Evolutionary conservation across 2,888 invertebrate species (phyloP).

Genomic region (Mimas tiliae): DNA sequence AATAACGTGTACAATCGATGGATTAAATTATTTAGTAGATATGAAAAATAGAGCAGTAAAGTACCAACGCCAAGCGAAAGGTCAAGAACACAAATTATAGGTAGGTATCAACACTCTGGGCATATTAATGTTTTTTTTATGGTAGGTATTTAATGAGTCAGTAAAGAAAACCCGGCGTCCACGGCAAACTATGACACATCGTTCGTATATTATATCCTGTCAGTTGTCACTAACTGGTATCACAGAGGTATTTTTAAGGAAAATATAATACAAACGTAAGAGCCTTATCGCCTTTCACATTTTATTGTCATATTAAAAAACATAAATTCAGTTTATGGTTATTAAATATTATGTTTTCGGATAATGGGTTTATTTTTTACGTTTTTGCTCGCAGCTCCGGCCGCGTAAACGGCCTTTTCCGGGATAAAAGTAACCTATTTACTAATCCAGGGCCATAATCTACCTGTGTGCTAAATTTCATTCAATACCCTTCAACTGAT

Average conservation of each 20-base stretch:
- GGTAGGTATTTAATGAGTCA: constrained; percentile 11
- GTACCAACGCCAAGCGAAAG: constrained; percentile 7
- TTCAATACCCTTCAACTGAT: too few relatives aligned
- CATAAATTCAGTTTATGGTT: too few relatives aligned
- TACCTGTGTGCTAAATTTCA: too few relatives aligned
- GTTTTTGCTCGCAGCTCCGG: too few relatives aligned
- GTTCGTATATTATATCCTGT: background rate
- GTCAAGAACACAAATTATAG: constrained; percentile 19
- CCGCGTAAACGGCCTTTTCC: too few relatives aligned
- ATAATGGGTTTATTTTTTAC: too few relatives aligned
- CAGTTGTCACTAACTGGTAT: background rate
- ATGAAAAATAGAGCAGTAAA: constrained; percentile 23
- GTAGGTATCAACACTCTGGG: background rate
- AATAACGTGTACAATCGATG: too few relatives aligned
- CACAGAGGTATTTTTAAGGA: background rate
- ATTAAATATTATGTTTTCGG: too few relatives aligned
- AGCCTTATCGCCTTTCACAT: constrained; percentile 21
- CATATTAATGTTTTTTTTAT: constrained; percentile 10
- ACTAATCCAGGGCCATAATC: too few relatives aligned
- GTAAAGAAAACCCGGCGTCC: constrained; percentile 9
- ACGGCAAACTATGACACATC: constrained; percentile 5
- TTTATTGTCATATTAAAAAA: background rate
- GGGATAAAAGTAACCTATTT: too few relatives aligned
- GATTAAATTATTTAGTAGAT: constrained; percentile 13
- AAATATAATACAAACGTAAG: background rate